phyloP scores from a whole-genome alignment of 2,888 invertebrate species.

The Mesodorylaimus sp. region DNA sequence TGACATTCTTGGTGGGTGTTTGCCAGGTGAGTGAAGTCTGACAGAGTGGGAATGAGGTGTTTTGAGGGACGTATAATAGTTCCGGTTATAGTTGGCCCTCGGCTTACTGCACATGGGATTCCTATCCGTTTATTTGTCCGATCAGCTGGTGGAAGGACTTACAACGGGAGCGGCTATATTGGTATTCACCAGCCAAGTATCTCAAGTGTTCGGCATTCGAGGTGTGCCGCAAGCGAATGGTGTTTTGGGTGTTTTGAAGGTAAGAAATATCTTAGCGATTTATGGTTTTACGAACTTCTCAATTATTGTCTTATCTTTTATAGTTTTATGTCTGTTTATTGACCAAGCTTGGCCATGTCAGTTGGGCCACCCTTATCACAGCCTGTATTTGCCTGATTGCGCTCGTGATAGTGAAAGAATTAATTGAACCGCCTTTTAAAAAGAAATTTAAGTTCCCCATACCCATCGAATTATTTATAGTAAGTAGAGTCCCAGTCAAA shows the following conservation, averaged over 20 bases:
- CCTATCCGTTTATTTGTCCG: conserved; percentile 27
- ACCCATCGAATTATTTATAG: conserved; percentile 30
- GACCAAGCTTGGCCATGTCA: too few species aligned
- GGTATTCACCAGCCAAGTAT: conserved; percentile 37
- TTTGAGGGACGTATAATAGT: background rate
- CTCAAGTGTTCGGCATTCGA: conserved; percentile 34
- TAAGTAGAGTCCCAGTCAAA: conserved; percentile 11
- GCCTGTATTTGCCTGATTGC: too few species aligned
- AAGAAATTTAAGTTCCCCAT: conserved; percentile 31
- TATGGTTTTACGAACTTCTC: too few species aligned
- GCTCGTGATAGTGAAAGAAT: conserved; percentile 34
- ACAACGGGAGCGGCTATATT: conserved; percentile 37
- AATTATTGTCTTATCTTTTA: too few species aligned
- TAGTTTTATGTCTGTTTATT: too few species aligned
- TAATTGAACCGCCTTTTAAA: conserved; percentile 34
- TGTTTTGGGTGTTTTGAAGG: background rate
- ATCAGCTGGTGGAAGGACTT: conserved; percentile 35
- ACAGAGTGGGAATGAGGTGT: too few species aligned
- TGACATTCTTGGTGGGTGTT: conserved; percentile 54
- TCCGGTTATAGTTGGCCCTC: conserved; percentile 47
- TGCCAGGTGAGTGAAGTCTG: conserved; percentile 52
- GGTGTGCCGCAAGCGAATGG: background rate
- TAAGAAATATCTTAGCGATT: too few species aligned
- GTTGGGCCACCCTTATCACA: too few species aligned
- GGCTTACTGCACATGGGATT: conserved; percentile 45